A percentile compares a stretch with the other conserved stretches of the same genome.
Evolutionary conservation across 2,797 vertebrate species (phyloP).

Genomic region (Sebastes trivittatus): DNA sequence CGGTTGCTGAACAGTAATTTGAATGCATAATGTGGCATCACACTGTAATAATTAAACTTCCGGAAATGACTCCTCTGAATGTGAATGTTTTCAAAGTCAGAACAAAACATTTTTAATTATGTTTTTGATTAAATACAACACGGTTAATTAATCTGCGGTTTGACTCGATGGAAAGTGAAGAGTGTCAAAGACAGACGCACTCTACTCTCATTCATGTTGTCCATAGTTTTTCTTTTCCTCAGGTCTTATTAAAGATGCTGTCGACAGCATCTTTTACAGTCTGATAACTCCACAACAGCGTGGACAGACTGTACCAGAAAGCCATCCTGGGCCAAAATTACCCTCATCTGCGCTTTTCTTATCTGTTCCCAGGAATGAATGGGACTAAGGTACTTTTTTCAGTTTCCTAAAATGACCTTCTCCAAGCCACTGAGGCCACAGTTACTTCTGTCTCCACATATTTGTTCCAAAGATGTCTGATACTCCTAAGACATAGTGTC

Average conservation of each 20-base stretch:
- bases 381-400: slow-evolving; percentile 3
- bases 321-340: slow-evolving; percentile 23
- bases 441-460: slow-evolving; percentile 3
- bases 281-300: slow-evolving; percentile 23
- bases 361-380: slow-evolving; percentile 28
- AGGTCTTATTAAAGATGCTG: slow-evolving; percentile 28
- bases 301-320: slow-evolving; percentile 15
- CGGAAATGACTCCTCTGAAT: slow-evolving; percentile 20
- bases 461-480: background rate
- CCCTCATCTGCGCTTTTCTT: slow-evolving; percentile 31
- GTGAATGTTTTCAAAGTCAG: slow-evolving; percentile 27
- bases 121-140: slow-evolving; percentile 36
- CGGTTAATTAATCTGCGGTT: slow-evolving; percentile 32
- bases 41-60: background rate
- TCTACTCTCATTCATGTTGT: slow-evolving; percentile 5
- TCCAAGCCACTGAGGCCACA: background rate
- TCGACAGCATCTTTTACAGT: slow-evolving; percentile 41
- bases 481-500: background rate
- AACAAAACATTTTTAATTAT: slow-evolving; percentile 43
- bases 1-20: slow-evolving; percentile 1
- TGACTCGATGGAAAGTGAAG: background rate
- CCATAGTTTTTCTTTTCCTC: background rate
- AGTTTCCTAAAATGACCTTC: slow-evolving; percentile 21
- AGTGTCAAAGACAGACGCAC: background rate
- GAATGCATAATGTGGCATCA: slow-evolving; percentile 15